These are phyloP conservation scores for Nibea coibor DNA, from an alignment of 2,113 vertebrate genomes.

Conservation along the genomic window DNA sequence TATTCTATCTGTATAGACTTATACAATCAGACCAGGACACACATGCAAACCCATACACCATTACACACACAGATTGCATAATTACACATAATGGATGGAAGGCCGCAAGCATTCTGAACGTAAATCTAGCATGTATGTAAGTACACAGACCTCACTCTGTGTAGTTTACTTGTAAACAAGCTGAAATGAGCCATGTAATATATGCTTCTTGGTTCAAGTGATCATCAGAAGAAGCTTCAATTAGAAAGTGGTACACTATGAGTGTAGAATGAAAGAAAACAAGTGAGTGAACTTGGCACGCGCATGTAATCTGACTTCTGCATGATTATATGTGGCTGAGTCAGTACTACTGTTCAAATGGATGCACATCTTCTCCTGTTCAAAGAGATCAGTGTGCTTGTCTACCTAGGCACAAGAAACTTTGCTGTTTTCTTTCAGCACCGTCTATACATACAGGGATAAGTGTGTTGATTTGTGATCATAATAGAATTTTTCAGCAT, in stretches of 20 bases:
- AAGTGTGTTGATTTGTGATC: neutral
- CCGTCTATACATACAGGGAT: no score
- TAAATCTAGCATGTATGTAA: conserved; percentile 52
- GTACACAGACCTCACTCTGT: conserved; percentile 29
- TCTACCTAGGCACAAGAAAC: neutral
- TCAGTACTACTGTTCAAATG: neutral
- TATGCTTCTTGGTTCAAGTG: neutral
- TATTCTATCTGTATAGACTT: neutral
- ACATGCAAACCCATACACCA: conserved; percentile 35
- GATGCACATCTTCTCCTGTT: no score
- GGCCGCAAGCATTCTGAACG: conserved; percentile 29
- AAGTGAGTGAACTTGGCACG: neutral
- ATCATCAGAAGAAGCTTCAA: neutral
- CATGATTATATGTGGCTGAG: neutral
- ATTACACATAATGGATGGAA: conserved; percentile 47
- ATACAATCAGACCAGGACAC: conserved; percentile 20
- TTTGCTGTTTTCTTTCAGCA: no score
- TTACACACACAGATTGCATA: conserved; percentile 47
- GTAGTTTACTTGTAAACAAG: conserved; percentile 57
- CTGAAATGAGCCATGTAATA: conserved; percentile 56
- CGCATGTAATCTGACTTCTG: neutral
- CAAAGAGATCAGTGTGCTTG: no score
- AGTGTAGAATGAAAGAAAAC: neutral
- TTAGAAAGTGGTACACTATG: conserved; percentile 14
- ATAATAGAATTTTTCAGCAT: neutral